phyloP scores from a whole-genome alignment of 2,888 invertebrate genomes.

The Microchrysa polita region DNA sequence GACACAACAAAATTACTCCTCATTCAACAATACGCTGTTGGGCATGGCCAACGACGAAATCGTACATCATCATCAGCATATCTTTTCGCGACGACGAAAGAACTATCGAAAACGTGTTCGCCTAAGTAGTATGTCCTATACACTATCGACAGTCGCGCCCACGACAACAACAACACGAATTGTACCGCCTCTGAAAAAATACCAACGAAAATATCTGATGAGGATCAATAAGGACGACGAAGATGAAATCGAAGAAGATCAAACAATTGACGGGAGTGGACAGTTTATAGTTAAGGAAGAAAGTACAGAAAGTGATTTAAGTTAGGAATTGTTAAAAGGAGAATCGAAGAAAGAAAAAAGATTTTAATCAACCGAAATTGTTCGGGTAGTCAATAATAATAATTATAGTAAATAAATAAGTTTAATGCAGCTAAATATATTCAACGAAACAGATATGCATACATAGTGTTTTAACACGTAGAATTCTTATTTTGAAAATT shows the following conservation, averaged over 20 bases:
- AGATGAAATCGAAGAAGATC: slow-evolving; percentile 31
- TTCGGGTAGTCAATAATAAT: no score
- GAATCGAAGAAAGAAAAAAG: no score
- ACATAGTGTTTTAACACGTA: no score
- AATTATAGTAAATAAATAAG: no score
- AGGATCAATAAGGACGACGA: slow-evolving; percentile 29
- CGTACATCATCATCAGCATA: not conserved
- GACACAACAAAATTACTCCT: not conserved
- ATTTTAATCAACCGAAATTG: no score
- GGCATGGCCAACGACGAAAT: not conserved
- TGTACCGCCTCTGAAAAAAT: slow-evolving; percentile 10
- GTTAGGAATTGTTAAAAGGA: slow-evolving; percentile 14
- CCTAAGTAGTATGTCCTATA: not conserved
- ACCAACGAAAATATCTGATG: slow-evolving; percentile 17
- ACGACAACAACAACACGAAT: slow-evolving; percentile 8
- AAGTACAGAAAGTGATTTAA: slow-evolving; percentile 14
- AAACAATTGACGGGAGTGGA: slow-evolving; percentile 19
- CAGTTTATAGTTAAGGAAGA: not conserved
- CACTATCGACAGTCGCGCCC: not conserved
- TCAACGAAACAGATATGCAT: no score
- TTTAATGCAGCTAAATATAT: no score
- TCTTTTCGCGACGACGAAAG: slow-evolving; percentile 10
- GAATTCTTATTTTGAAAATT: no score
- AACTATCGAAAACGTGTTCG: not conserved
- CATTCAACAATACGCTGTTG: not conserved